Conservation (phyloP, 2,888 invertebrate species). For the Cataglyphis rosenhaueri region DNA sequence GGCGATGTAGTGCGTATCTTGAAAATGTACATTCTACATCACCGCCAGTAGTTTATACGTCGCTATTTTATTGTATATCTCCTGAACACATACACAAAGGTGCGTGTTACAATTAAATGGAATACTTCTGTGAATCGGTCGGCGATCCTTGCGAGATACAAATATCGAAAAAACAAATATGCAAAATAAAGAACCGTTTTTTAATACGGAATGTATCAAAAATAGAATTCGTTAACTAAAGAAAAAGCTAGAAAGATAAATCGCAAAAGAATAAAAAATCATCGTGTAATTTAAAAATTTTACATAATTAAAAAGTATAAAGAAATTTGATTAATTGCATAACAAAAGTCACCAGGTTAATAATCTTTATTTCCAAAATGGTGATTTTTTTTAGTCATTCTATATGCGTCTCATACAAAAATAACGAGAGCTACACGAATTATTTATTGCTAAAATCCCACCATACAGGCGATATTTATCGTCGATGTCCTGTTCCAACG, state of each 20-base stretch:
- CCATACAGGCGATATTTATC: constrained; percentile 47
- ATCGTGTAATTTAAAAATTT: not conserved
- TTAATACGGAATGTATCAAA: not conserved
- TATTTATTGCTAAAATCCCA: constrained; percentile 48
- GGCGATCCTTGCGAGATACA: constrained; percentile 3
- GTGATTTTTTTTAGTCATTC: not conserved
- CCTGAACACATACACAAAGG: constrained; percentile 32
- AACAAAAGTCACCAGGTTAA: not conserved
- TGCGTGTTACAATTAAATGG: constrained; percentile 28
- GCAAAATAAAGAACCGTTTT: not conserved
- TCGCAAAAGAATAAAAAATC: not conserved
- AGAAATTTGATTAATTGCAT: not conserved
- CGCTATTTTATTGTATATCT: constrained; percentile 36
- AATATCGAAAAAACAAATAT: constrained; percentile 19
- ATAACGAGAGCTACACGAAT: constrained; percentile 36
- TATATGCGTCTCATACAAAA: constrained; percentile 14
- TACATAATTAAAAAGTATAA: not conserved
- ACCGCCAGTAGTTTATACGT: not conserved
- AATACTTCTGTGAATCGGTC: constrained; percentile 3
- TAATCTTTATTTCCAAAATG: not conserved
- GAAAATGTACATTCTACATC: not conserved
- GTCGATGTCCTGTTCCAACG: not conserved
- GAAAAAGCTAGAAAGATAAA: constrained; percentile 1
- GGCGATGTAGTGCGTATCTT: not conserved
- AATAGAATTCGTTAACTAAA: not conserved